Evolutionary conservation across 2,888 invertebrate genomes (phyloP), one percentile per base, ranked within the genome.

Genomic region (Andrena hattorfiana): DNA sequence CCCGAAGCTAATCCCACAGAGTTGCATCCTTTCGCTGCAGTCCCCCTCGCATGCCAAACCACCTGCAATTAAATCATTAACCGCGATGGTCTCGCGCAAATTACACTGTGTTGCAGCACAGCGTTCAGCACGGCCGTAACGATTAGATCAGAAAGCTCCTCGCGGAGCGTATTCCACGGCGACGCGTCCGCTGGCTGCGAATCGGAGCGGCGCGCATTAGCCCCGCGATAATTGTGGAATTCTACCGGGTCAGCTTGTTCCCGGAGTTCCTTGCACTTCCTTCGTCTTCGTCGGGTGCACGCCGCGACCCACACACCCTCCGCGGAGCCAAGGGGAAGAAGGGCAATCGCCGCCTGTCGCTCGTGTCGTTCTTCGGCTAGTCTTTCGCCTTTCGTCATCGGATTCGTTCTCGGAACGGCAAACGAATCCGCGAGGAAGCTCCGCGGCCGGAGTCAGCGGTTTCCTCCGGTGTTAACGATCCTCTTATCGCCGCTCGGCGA

Each of bases 201-300:
- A 79, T 77, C 76, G 26, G 71, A 63, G 62, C 64, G 62, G 66
- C 59, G 77, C 78, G 70, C 71, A 67, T 87, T 77, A 84, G 67
- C 74, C 84, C 63, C 74, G 85, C 82, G 89, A 89, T 89, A 88
- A 81, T 82, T 74, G 35, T 67, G 85, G 84, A 86, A 88, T 89
- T 88, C 78, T 79, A 77, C 60, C 75, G 63, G 82, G 69, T 89
- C 87, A 89, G 88, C 87, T 86, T 60, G 67, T 68, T 68, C 63
- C 28, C 28, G 56, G 26, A 81, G 88, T 86, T 88, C 81, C 76
- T 88, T 87, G 86, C 86, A 88, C 87, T 84, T 82, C 63, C 66
- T 72, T 77, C 72, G 60, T 78, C 74, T 62, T 81, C 68, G 64
- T 71, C 73, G 26, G 51, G 28, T 8, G 28, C 32, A 56, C 66